These are phyloP conservation scores for Himalopsyche tibetana DNA, from an alignment of 2,888 invertebrate species.

Conservation along the genomic window DNA sequence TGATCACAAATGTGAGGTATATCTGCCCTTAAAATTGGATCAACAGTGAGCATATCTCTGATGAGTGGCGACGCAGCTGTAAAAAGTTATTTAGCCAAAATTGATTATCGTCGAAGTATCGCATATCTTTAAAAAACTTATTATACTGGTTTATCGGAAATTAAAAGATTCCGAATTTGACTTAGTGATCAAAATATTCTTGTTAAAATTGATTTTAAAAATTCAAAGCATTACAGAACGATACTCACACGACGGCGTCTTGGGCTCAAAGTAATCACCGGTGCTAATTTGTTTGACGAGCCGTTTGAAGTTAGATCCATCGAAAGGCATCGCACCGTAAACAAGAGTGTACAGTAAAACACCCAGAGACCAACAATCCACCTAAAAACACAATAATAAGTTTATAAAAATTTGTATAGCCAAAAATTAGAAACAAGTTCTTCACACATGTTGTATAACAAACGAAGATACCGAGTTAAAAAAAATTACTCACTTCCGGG, in stretches of 20 bases:
- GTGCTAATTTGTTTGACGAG: conserved; percentile 97
- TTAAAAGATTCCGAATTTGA: too few species aligned
- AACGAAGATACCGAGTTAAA: not conserved
- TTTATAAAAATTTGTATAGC: conserved; percentile 69
- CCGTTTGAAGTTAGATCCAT: conserved; percentile 98
- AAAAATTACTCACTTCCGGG: conserved; percentile 84
- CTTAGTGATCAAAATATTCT: too few species aligned
- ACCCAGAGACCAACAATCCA: conserved; percentile 95
- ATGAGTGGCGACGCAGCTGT: conserved; percentile 95
- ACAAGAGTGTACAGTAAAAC: conserved; percentile 98
- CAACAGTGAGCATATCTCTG: conserved; percentile 95
- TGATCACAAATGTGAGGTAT: conserved; percentile 96
- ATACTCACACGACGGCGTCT: conserved; percentile 90
- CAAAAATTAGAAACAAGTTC: not conserved
- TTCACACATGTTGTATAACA: not conserved
- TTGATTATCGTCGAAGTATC: not conserved
- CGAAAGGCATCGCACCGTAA: conserved; percentile 99
- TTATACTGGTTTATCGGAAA: not conserved
- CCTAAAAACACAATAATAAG: conserved; percentile 68
- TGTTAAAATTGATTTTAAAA: too few species aligned
- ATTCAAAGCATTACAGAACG: not conserved
- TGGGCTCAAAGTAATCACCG: conserved; percentile 98
- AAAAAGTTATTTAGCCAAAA: conserved; percentile 67
- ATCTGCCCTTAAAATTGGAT: conserved; percentile 91
- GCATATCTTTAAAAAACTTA: not conserved